These are phyloP conservation scores for Uloborus diversus DNA, from an alignment of 1,140 invertebrate species.

Conservation along the genomic window DNA sequence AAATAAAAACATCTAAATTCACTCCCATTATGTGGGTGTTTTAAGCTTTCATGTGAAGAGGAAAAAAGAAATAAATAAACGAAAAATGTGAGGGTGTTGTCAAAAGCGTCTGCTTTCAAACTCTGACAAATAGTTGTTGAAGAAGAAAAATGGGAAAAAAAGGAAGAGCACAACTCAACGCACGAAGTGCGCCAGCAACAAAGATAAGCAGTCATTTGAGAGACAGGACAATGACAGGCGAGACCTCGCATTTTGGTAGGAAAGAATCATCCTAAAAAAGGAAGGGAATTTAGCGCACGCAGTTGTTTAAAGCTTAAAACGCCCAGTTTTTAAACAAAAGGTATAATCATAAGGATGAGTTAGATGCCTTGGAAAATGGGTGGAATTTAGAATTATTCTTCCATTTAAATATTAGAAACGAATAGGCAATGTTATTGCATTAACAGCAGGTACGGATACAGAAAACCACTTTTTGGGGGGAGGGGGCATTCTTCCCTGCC, in stretches of 20 bases:
- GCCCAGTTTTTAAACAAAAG: slow-evolving; percentile 9
- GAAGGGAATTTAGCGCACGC: neutral
- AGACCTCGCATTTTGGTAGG: neutral
- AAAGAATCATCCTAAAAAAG: neutral
- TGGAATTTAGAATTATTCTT: neutral
- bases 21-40: slow-evolving; percentile 37
- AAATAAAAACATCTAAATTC: slow-evolving; percentile 39
- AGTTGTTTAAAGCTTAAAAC: slow-evolving; percentile 16
- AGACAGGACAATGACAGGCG: slow-evolving; percentile 37
- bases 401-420: too few species aligned
- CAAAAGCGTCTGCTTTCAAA: slow-evolving; percentile 27
- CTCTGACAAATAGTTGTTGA: slow-evolving; percentile 32
- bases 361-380: neutral
- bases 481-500: too few species aligned
- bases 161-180: neutral
- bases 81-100: slow-evolving; percentile 40
- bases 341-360: neutral
- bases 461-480: too few species aligned
- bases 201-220: slow-evolving; percentile 17
- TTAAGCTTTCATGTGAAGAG: slow-evolving; percentile 1
- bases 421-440: too few species aligned
- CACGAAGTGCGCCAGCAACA: neutral
- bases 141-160: neutral
- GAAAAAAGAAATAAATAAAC: slow-evolving; percentile 14
- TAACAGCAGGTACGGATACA: too few species aligned